These are phyloP conservation scores for Aphelinus atriplicis DNA, from an alignment of 1,140 invertebrate genomes.

Conservation along the genomic window DNA sequence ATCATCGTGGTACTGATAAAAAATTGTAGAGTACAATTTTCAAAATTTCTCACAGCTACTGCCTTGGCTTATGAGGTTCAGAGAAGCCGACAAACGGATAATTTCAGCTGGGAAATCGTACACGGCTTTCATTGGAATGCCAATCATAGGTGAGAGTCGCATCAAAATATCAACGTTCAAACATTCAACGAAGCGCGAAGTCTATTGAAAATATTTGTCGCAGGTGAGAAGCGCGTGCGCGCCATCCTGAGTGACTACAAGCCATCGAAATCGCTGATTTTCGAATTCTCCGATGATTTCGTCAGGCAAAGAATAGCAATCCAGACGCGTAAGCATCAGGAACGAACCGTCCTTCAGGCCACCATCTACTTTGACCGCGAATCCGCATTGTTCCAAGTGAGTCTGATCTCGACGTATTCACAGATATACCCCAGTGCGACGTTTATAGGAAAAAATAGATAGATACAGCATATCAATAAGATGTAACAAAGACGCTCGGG, in stretches of 20 bases:
- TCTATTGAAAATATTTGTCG: slow-evolving; percentile 24
- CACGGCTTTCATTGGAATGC: slow-evolving; percentile 44
- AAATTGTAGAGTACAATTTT: no score
- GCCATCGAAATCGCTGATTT: slow-evolving; percentile 45
- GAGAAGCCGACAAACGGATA: slow-evolving; percentile 51
- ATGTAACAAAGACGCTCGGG: no score
- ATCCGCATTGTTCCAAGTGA: slow-evolving; percentile 54
- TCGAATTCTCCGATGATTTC: slow-evolving; percentile 50
- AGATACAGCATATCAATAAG: no score
- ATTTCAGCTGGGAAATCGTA: slow-evolving; percentile 49
- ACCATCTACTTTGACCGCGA: slow-evolving; percentile 46
- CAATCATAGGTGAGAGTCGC: slow-evolving; percentile 46
- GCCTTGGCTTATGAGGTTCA: slow-evolving; percentile 52
- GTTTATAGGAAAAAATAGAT: neutral
- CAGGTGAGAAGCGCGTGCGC: slow-evolving; percentile 47
- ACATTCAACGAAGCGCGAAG: neutral
- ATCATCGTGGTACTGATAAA: no score
- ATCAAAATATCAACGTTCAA: neutral
- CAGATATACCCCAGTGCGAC: no score
- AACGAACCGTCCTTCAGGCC: slow-evolving; percentile 48
- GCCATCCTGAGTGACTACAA: slow-evolving; percentile 48
- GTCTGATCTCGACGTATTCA: slow-evolving; percentile 17
- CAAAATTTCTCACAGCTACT: slow-evolving; percentile 42
- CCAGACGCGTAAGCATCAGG: slow-evolving; percentile 45
- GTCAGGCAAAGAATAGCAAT: slow-evolving; percentile 52